A percentile compares a stretch with the other conserved stretches of the same genome.
Evolutionary conservation across 2,113 vertebrate species (phyloP).

Genomic region (Ivindomyrus marchei): DNA sequence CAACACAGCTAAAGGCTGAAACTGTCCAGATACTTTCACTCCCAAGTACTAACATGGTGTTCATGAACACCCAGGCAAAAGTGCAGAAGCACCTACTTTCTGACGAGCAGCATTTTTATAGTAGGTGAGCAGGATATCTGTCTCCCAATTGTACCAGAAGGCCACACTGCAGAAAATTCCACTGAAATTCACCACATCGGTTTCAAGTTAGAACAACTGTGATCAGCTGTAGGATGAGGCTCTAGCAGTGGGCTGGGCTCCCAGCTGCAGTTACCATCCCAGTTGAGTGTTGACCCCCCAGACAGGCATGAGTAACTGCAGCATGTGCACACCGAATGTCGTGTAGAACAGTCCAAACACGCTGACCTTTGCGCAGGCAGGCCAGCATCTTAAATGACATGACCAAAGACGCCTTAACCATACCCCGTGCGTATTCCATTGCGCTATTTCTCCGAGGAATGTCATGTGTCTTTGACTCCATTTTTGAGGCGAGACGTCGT

Average conservation of each 20-base stretch:
- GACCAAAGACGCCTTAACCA: neutral
- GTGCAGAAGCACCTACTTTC: neutral
- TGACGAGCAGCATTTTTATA: neutral
- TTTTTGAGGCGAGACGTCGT: neutral
- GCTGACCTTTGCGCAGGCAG: neutral
- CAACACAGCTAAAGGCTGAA: neutral
- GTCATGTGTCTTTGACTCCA: neutral
- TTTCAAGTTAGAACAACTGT: neutral
- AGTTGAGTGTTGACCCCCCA: neutral
- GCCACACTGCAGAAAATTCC: neutral
- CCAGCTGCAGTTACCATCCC: neutral
- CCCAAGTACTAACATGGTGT: neutral
- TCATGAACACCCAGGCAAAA: neutral
- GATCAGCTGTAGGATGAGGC: neutral
- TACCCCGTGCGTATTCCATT: neutral
- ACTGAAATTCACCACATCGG: neutral
- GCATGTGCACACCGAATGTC: neutral
- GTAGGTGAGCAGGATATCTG: neutral
- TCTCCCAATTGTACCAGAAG: neutral
- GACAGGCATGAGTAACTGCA: neutral
- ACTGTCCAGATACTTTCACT: neutral
- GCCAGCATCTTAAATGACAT: conserved; percentile 4
- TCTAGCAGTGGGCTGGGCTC: neutral
- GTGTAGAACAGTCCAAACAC: neutral
- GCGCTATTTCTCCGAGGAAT: neutral